Base-by-base conservation (phyloP, 2,113 vertebrate species). In the Benthochromis sp. region DNA sequence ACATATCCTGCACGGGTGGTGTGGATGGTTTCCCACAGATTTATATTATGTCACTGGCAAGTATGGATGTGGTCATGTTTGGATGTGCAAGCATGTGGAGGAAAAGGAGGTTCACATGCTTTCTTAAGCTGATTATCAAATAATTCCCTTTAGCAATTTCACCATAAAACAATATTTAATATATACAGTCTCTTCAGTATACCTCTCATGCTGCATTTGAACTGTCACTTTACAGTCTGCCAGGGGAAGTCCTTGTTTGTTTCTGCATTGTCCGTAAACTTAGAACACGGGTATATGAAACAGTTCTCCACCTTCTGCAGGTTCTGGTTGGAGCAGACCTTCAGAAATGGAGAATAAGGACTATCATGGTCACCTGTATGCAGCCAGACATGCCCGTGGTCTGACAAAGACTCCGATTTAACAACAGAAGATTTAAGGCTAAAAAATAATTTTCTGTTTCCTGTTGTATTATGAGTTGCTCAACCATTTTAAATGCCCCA, bases 271-370 rank as follows among this genome's bases (percentile, higher is more conserved):
- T 27, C 40, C 0, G 8, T 27, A 24, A 45, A 40, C 13, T 73
- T 43, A 73, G 21, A 45, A 17, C 21, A 45, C 5, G 0, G 13
- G 0, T 16, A 17, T 17, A 73, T 73, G 0, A 73, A 73, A 9
- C 66, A 16, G 66, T 43, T 27, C 66, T 73, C 66, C 66, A 27
- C 38, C 13, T 73, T 24, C 2, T 27, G 66, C 21, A 73, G 66
- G 38, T 45, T 45, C 66, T 73, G n/a, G 38, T 43, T 45, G 66
- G 2, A 45, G 21, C 21, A 73, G 66, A 9, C 8, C 8, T 73
- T 73, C 69, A 73, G 38, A 24, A 73, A 73, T 45, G 4, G 8
- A 73, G 21, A 73, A 45, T 16, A 73, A 7, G 13, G 13, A 73
- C 14, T 47, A 29, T 27, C 13, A 3, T 1, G 9, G 40, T 45